Base-by-base conservation (phyloP, 2,113 vertebrate genomes). In the Trogon surrucura region DNA sequence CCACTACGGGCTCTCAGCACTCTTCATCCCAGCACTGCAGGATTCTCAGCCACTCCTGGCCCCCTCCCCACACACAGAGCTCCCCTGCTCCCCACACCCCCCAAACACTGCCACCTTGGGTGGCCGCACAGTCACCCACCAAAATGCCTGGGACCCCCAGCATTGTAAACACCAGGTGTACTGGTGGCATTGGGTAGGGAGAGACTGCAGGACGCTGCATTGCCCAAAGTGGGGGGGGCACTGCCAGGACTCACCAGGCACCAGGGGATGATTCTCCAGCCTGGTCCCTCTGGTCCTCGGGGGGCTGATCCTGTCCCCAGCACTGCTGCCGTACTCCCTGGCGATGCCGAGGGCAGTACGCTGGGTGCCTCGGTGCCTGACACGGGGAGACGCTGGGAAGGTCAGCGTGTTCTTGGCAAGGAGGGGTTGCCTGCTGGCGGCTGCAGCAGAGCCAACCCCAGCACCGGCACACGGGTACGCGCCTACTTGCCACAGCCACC, bases 381-480 rank as follows among this genome's bases (percentile, higher is more conserved):
- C 9, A 23, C 17, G 6, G 69, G 74, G 58, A 85, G 57, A 80
- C 2, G 3, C 50, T 1, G 67, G 71, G 94, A 95, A 96, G 96
- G 96, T 97, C 96, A 96, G 95, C 0, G 25, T 73, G 95, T 45
- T 96, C 95, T 97, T 95, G 96, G 95, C 0, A 4, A 85, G 74
- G 22, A 69, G 71, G 77, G 14, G 69, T 90, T 75, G 96, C 89
- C 73, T 41, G 62, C 23, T 22, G 61, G 80, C 4, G 6, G 51
- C 80, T 92, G 90, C 77, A 0, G 20, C 85, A 92, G 53, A 3
- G 3, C 74, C 94, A 62, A 72, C 41, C 15, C 80, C 11, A 1
- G 41, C 66, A 50, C 45, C 3, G 13, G 36, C 73, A 45, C 2
- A 1, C 74, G 20, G 1, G 25, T 4, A 41, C 41, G 77, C 8